Evolutionary conservation across 2,888 invertebrate species (phyloP), one percentile per base, ranked within the genome.

Genomic region (Hemithea aestivaria): DNA sequence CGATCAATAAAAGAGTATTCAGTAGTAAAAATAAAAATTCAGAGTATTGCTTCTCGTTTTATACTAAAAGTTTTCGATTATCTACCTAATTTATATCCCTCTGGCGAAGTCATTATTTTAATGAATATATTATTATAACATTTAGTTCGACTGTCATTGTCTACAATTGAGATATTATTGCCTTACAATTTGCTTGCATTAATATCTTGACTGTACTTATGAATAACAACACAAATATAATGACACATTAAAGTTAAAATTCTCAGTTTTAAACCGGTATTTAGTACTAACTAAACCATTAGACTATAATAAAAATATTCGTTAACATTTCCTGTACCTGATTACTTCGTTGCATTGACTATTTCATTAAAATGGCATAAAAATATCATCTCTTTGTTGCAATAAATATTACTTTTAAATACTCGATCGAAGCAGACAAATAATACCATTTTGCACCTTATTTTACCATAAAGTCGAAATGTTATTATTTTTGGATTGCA

Each of bases 41-140:
- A 77, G 85, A 87, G 83, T 87, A 87, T 87, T 87, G 85, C 85
- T 85, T 87, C 73, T 83, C 79, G 69, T 83, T 84, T n/a, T 84
- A 84, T 79, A 80, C 82, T 84, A 82, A 73, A 79, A 65, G 78
- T 81, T 83, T 82, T 81, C 73, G 68, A 78, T 76, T 84, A 84
- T 74, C 82, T 84, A 82, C 73, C 58, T 68, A 73, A 74, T 66
- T 70, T 73, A 77, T 78, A 84, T 84, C 84, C 84, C 85, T 85
- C 85, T 85, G 85, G 83, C 84, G 63, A 69, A 62, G 59, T 70
- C 55, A 61, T 61, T 70, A 64, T 66, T 64, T 58, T 57, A 60
- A 57, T 48, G 16, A 16, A 51, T 51, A 58, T 51, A 60, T 48
- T 31, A 36, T 20, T 20, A 40, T 40, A 44, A 42, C 55, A 50